These are phyloP conservation scores for Hirundichthys speculiger DNA, from an alignment of 2,113 vertebrate genomes.

Conservation along the genomic window DNA sequence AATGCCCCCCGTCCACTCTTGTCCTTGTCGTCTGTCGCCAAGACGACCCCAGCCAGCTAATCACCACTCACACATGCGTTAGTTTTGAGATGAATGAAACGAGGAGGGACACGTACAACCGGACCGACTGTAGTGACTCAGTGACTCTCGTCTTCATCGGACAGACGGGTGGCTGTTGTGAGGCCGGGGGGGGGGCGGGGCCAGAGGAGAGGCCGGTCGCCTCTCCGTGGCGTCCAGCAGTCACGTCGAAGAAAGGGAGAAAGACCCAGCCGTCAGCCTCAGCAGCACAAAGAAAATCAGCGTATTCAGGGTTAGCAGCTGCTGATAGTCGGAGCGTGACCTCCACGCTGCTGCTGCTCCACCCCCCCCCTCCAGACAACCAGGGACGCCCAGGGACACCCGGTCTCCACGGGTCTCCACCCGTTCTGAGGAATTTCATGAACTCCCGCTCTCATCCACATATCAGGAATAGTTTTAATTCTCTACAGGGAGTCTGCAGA, in stretches of 20 bases:
- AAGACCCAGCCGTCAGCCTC: slow-evolving; percentile 37
- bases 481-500: neutral
- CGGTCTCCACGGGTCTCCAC: slow-evolving; percentile 29
- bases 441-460: slow-evolving; percentile 12
- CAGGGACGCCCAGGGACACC: slow-evolving; percentile 52
- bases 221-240: slow-evolving; percentile 40
- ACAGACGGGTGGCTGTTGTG: slow-evolving; percentile 46
- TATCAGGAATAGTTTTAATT: slow-evolving; percentile 16
- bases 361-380: slow-evolving; percentile 49
- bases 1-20: slow-evolving; percentile 24
- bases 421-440: slow-evolving; percentile 50
- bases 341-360: slow-evolving; percentile 33
- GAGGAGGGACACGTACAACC: too few relatives aligned
- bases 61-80: slow-evolving; percentile 25
- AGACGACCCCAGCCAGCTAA: slow-evolving; percentile 48
- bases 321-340: slow-evolving; percentile 69
- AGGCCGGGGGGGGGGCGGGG: too few relatives aligned
- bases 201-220: slow-evolving; percentile 33
- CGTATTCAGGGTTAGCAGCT: slow-evolving; percentile 79
- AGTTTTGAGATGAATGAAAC: neutral
- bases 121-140: too few relatives aligned
- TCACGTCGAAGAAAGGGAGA: slow-evolving; percentile 25
- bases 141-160: too few relatives aligned
- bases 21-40: slow-evolving; percentile 63
- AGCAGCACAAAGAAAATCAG: slow-evolving; percentile 69